Base-by-base conservation (phyloP, 2,888 invertebrate genomes). In the Agonopterix subpropinquella region DNA sequence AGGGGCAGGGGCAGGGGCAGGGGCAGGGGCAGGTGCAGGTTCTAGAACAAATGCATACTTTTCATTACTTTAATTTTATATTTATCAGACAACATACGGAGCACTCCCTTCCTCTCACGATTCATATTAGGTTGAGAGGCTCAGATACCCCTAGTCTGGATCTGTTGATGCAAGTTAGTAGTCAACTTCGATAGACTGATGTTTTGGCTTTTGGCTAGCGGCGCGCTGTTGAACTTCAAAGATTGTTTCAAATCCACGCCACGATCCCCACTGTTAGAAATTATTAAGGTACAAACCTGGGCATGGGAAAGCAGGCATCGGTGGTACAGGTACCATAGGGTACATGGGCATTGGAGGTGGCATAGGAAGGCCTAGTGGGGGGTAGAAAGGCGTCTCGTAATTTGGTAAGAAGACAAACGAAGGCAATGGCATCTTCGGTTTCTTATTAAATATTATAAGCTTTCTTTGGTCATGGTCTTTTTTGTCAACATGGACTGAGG, bases 361-460 rank as follows among this genome's bases (percentile, higher is more conserved):
- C 8, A 78, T 73, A 5, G 83, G 80, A 18, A 87, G 53, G 0
- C 80, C 83, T 50, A 87, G 70, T 0, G 87, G 86, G 7, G 86
- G 86, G 51, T 73, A 87, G 55, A 67, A 86, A 1, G 83, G 77
- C 11, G 85, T 80, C 8, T 80, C 77, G 61, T 81, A 68, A 47
- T 72, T 80, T 4, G 87, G 87, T 45, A 87, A 61, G 52, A 86
- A 85, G 58, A 87, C 79, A 53, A 87, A 86, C 4, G 85, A 85
- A 0, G 87, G 87, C 47, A 88, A 61, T 2, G 77, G 78, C 13
- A 74, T 77, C 45, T 72, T 77, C 1, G 77, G 77, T 51, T 77
- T 77, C 58, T 77, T 85, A 54, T 80, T 82, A 46, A 74, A 67
- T 56, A 86, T 70, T 11, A 87, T 51, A 47, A 86, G 72, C 64